A percentile compares a stretch with the other conserved stretches of the same genome.
Evolutionary conservation across 2,888 invertebrate genomes (phyloP).

Genomic region (Syrphus vitripennis): DNA sequence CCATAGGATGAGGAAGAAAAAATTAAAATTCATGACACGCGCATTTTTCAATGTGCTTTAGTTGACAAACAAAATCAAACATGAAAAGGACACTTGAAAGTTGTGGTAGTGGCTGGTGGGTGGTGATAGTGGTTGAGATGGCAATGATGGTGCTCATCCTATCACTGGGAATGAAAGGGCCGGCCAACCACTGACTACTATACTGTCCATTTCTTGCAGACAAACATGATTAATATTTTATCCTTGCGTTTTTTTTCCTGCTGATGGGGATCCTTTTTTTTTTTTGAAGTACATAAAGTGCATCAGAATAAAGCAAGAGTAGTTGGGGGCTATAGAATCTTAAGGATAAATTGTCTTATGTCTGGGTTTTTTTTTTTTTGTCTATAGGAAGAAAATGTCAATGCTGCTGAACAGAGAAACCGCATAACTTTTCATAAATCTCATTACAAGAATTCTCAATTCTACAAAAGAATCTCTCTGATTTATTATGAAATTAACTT

Average conservation of each 20-base stretch:
- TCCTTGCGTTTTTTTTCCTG: constrained; percentile 13
- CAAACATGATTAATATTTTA: constrained; percentile 65
- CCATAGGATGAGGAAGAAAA: background rate
- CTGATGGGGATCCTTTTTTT: background rate
- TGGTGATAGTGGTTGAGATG: background rate
- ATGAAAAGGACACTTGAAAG: constrained; percentile 40
- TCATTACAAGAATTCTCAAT: constrained; percentile 41
- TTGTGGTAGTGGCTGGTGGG: background rate
- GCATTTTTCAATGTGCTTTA: constrained; percentile 60
- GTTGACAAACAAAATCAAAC: constrained; percentile 55
- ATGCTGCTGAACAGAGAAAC: constrained; percentile 28
- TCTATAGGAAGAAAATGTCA: constrained; percentile 17
- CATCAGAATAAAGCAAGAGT: background rate
- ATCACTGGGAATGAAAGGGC: background rate
- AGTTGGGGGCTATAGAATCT: background rate
- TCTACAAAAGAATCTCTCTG: constrained; percentile 46
- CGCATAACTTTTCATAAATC: constrained; percentile 58
- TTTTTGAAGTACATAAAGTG: background rate
- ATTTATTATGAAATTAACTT: constrained; percentile 65
- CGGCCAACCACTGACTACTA: background rate
- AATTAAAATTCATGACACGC: constrained; percentile 61
- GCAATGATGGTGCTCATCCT: too few species aligned
- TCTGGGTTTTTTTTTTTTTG: background rate
- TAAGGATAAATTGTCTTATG: background rate
- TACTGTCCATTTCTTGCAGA: constrained; percentile 34